A percentile compares a stretch with the other conserved stretches of the same genome.
phyloP scores from a whole-genome alignment of 2,113 vertebrate genomes.

The Lycaon pictus region DNA sequence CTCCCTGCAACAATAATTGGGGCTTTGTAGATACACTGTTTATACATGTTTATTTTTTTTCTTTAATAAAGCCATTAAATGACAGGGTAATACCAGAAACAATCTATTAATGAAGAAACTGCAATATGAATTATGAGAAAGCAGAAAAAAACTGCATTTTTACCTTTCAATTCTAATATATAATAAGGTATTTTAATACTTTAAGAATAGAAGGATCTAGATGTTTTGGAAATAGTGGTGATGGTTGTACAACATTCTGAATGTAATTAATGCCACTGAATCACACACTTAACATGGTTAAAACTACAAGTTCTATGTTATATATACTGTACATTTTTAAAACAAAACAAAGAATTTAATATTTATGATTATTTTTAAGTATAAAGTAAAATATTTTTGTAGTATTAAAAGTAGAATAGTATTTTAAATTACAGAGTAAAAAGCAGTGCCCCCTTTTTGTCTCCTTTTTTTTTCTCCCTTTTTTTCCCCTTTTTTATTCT shows the following conservation, averaged over 20 bases:
- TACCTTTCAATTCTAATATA: background rate
- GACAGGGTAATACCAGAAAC: background rate
- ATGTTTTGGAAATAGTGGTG: background rate
- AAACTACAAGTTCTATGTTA: background rate
- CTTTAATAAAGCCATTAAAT: background rate
- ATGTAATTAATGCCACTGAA: background rate
- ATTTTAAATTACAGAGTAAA: slow-evolving; percentile 31
- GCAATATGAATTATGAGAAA: background rate
- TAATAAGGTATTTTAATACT: slow-evolving; percentile 12
- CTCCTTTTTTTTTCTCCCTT: background rate
- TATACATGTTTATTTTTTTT: background rate
- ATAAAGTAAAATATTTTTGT: background rate
- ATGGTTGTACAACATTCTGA: background rate
- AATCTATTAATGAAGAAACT: background rate
- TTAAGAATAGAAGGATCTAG: background rate
- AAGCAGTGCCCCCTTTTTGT: background rate
- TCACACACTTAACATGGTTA: background rate
- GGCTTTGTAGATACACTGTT: background rate
- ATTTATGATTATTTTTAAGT: background rate
- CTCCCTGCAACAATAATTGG: background rate
- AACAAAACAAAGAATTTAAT: background rate
- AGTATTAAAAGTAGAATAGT: background rate
- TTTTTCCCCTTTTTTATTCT: background rate
- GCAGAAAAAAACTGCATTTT: background rate
- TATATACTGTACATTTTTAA: background rate